Percentiles rank a stretch among this genome's conserved stretches.
Evolutionary conservation across 1,140 invertebrate species (phyloP).

Genomic region (Andrena cerasifolii): DNA sequence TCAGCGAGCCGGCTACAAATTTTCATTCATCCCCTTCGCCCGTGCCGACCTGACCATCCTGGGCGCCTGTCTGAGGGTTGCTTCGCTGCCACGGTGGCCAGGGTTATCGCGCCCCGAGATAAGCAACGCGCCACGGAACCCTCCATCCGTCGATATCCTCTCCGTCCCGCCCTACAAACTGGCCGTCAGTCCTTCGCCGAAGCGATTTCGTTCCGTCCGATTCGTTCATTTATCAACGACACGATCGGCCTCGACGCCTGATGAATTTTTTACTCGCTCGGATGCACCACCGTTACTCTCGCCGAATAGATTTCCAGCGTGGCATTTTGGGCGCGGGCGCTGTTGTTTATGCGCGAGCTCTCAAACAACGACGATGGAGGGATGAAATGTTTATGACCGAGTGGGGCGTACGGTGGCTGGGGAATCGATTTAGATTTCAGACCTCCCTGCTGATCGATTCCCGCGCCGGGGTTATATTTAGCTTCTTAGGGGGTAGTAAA

Average conservation of each 20-base stretch:
- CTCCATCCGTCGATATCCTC: background rate
- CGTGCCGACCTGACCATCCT: slow-evolving; percentile 14
- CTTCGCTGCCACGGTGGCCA: background rate
- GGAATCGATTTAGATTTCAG: slow-evolving; percentile 1
- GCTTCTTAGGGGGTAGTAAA: too few relatives aligned
- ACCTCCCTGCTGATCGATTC: background rate
- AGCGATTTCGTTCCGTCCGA: slow-evolving; percentile 2
- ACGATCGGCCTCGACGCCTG: background rate
- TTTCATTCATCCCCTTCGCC: slow-evolving; percentile 51
- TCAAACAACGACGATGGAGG: background rate
- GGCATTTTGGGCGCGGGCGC: background rate
- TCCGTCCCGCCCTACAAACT: background rate
- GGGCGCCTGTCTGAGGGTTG: background rate
- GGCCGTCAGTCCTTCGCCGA: background rate
- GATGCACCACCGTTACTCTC: background rate
- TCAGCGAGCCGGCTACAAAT: slow-evolving; percentile 41
- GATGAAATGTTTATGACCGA: background rate
- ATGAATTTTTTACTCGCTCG: background rate
- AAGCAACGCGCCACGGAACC: slow-evolving; percentile 3
- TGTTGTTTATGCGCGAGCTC: too few relatives aligned
- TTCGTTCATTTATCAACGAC: background rate
- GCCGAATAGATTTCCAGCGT: background rate
- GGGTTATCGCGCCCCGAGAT: background rate
- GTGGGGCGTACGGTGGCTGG: background rate
- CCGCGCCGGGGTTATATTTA: background rate